Evolutionary conservation across 2,888 invertebrate species (phyloP).

Genomic region (Perithous albicinctus): DNA sequence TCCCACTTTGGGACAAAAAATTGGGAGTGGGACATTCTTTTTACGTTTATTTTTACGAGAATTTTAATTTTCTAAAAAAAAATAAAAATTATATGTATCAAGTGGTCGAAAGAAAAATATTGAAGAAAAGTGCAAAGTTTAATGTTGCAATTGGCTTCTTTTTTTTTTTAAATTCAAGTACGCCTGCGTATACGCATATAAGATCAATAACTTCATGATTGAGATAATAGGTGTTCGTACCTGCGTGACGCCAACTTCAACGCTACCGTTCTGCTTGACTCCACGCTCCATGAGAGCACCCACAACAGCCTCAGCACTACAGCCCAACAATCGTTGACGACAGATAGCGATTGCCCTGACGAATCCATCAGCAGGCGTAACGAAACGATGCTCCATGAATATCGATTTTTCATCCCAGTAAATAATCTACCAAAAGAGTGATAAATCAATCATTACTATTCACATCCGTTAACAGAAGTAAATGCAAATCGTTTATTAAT

Average conservation of each 20-base stretch:
- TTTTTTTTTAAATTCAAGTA: background rate
- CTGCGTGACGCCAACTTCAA: slow-evolving; percentile 81
- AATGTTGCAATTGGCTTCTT: background rate
- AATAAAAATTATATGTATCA: too few relatives aligned
- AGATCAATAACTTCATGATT: slow-evolving; percentile 25
- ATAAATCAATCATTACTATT: too few relatives aligned
- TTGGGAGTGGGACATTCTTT: too few relatives aligned
- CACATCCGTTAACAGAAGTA: too few relatives aligned
- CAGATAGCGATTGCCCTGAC: slow-evolving; percentile 86
- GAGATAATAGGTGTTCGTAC: slow-evolving; percentile 67
- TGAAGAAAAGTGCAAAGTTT: background rate
- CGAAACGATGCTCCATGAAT: slow-evolving; percentile 93
- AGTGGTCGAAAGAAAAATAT: too few relatives aligned
- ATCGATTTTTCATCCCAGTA: slow-evolving; percentile 94
- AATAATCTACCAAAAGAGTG: slow-evolving; percentile 89
- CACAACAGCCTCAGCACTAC: slow-evolving; percentile 85
- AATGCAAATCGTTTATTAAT: slow-evolving; percentile 64
- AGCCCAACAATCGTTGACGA: slow-evolving; percentile 84
- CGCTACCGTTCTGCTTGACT: slow-evolving; percentile 79
- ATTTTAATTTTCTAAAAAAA: too few relatives aligned
- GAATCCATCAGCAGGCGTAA: slow-evolving; percentile 90
- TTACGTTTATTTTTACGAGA: too few relatives aligned
- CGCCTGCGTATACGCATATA: background rate
- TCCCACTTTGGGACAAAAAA: too few relatives aligned
- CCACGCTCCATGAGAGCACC: slow-evolving; percentile 83